Conservation (phyloP, 2,888 invertebrate genomes). For the Nemotelus nigrinus region DNA sequence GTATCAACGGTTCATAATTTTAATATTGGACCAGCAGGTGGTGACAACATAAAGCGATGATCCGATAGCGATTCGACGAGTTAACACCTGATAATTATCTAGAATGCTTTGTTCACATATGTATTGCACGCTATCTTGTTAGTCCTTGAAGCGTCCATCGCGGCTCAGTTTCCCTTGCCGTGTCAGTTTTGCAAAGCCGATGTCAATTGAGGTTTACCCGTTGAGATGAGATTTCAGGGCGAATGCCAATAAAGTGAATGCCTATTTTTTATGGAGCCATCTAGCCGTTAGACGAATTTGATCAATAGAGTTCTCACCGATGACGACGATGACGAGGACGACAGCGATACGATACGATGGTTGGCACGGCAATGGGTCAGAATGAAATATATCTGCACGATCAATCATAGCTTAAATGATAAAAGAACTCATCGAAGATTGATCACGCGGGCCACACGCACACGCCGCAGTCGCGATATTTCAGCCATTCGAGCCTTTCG, state of each 20-base stretch:
- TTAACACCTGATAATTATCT: constrained; percentile 37
- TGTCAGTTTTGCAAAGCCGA: constrained; percentile 26
- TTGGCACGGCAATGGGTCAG: constrained; percentile 47
- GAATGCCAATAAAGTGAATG: background rate
- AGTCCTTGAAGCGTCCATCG: constrained; percentile 26
- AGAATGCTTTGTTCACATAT: background rate
- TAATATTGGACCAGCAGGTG: constrained; percentile 42
- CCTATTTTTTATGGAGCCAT: background rate
- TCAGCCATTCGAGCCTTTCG: constrained; percentile 29
- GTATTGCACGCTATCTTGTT: background rate
- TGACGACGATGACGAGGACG: constrained; percentile 25
- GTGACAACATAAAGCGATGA: constrained; percentile 32
- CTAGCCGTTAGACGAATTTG: constrained; percentile 19
- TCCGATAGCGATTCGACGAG: constrained; percentile 12
- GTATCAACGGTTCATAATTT: constrained; percentile 41
- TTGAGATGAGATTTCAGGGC: constrained; percentile 12
- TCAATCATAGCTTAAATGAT: constrained; percentile 55
- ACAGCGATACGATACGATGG: background rate
- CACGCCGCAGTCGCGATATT: constrained; percentile 38
- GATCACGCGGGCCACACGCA: constrained; percentile 50
- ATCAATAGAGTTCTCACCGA: constrained; percentile 44
- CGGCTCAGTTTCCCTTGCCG: background rate
- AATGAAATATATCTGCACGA: constrained; percentile 54
- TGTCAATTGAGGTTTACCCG: constrained; percentile 34
- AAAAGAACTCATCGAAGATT: constrained; percentile 53